Base-by-base conservation (phyloP, 2,797 vertebrate species). In the Enteromius thamalakanensis region DNA sequence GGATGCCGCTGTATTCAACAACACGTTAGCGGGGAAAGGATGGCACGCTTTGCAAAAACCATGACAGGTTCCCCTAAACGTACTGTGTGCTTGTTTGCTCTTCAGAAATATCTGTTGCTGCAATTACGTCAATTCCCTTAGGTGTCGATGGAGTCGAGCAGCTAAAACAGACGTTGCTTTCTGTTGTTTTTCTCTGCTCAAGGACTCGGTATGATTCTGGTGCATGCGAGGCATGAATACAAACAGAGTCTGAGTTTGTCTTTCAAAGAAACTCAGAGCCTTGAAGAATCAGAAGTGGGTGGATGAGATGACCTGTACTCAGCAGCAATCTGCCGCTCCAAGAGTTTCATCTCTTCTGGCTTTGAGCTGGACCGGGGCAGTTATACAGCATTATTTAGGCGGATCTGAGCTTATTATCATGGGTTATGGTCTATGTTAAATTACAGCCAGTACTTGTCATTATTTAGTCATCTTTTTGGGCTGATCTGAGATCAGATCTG, bases 1-100 rank as follows among this genome's bases (percentile, higher is more conserved):
- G 65, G 79, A 84, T 81, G 84, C 68, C 60, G n/a, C 68, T 64
- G 64, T 69, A 64, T 82, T 81, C 76, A 81, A 75, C 68, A 84
- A 40, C 45, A 83, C 6, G 40, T 67, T 51, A 71, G 69, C 72
- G 68, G 12, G 67, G 15, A 37, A 62, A 64, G 42, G 12, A 62
- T 76, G 79, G 55, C 45, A 64, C 6, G 19, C 55, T 70, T 77
- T n/a, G 45, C 64, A 21, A 58, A 45, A 42, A 40, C n/a, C 29
- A 4, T 69, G 64, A 70, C 74, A 75, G 49, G 21, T 58, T 67
- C 10, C 15, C 32, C 58, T 12, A n/a, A 42, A 32, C 6, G 21
- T 6, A 12, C 37, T 32, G 67, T 71, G 26, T 60, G 37, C 14
- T 62, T 45, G 37, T 21, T 58, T 45, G 51, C 45, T 42, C 79